Conservation (phyloP, 2,888 invertebrate genomes). For the Nebria salina region DNA sequence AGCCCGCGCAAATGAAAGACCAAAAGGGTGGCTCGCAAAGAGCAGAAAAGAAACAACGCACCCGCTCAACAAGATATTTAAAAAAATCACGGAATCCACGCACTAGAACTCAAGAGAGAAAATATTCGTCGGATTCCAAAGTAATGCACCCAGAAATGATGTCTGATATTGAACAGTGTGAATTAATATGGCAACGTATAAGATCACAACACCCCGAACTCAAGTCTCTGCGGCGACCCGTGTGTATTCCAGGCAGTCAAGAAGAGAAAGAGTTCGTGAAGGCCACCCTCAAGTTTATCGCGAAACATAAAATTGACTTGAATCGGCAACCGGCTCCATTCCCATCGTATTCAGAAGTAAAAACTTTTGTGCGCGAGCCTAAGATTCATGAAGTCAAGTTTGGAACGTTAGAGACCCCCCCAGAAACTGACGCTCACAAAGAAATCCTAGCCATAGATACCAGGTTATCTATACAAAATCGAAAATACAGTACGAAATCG, state of each 20-base stretch:
- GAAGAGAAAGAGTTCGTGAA: constrained; percentile 28
- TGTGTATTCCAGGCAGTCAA: constrained; percentile 9
- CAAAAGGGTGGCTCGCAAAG: not conserved
- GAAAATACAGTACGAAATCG: not conserved
- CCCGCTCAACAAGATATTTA: constrained; percentile 9
- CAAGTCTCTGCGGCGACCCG: constrained; percentile 12
- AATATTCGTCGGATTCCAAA: constrained; percentile 9
- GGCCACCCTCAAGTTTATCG: constrained; percentile 4
- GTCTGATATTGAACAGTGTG: constrained; percentile 26
- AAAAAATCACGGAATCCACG: constrained; percentile 6
- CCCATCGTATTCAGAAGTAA: constrained; percentile 37
- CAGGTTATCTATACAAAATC: not conserved
- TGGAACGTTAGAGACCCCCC: not conserved
- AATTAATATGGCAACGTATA: constrained; percentile 6
- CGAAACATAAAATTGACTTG: constrained; percentile 8
- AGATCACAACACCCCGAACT: constrained; percentile 16
- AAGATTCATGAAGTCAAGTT: not conserved
- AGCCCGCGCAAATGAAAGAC: not conserved
- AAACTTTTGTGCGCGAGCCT: constrained; percentile 5
- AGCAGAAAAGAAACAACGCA: not conserved
- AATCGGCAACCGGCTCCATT: constrained; percentile 20
- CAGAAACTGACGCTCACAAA: not conserved
- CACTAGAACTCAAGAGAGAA: not conserved
- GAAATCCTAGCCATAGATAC: not conserved
- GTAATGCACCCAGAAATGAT: constrained; percentile 20